Conservation (phyloP, 2,888 invertebrate genomes). For the Drosophila anomalata region DNA sequence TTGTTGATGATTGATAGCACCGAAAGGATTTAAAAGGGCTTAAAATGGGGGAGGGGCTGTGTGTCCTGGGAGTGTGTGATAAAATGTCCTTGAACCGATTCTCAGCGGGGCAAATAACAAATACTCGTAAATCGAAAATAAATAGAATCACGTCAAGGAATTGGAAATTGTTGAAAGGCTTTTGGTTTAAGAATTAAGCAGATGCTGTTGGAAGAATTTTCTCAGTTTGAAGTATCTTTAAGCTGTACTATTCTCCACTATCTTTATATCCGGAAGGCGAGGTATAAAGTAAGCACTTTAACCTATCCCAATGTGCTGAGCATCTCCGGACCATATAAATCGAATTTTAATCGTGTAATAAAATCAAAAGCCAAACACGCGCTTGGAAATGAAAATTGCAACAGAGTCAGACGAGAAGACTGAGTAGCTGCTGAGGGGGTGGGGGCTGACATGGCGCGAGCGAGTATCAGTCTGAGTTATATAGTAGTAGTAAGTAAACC, state of each 20-base stretch:
- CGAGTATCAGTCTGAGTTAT: neutral
- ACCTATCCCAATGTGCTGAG: neutral
- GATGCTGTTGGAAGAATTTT: neutral
- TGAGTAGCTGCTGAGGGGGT: slow-evolving; percentile 11
- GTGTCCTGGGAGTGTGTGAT: neutral
- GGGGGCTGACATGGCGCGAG: neutral
- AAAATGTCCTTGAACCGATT: slow-evolving; percentile 32
- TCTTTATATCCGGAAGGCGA: no score
- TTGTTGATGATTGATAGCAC: slow-evolving; percentile 65
- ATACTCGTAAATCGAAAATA: slow-evolving; percentile 24
- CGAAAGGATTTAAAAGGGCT: slow-evolving; percentile 27
- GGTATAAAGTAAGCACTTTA: neutral
- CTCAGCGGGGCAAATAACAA: slow-evolving; percentile 18
- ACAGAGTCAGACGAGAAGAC: neutral
- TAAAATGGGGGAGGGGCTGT: neutral
- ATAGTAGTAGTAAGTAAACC: neutral
- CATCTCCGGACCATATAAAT: neutral
- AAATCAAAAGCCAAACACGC: neutral
- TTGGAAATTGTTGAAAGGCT: neutral
- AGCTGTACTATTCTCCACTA: neutral
- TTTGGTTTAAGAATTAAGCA: slow-evolving; percentile 3
- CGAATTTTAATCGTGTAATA: neutral
- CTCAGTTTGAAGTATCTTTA: neutral
- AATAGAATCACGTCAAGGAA: slow-evolving; percentile 12
- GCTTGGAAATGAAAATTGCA: neutral